These are phyloP conservation scores for Orientallactaga bullata DNA, from an alignment of 2,113 vertebrate genomes.

Conservation along the genomic window DNA sequence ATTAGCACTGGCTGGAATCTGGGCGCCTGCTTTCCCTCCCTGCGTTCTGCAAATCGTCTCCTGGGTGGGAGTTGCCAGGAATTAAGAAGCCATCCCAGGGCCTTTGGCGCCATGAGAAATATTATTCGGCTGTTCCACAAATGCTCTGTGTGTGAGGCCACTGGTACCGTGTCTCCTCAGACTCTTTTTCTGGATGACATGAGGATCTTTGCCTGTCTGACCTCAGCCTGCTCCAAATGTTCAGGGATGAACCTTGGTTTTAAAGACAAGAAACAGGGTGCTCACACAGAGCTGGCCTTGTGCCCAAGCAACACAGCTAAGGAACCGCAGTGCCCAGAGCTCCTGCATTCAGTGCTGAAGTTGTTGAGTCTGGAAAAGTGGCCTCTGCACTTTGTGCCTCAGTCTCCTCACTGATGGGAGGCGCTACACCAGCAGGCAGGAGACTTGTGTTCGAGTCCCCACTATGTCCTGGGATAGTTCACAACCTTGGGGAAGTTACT, in stretches of 20 bases:
- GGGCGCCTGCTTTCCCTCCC: background rate
- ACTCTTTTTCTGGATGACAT: background rate
- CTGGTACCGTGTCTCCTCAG: background rate
- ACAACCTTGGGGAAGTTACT: background rate
- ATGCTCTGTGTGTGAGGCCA: rapidly evolving
- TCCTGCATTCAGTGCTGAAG: no score
- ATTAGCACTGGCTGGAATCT: background rate
- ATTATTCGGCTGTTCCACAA: background rate
- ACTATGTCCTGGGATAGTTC: background rate
- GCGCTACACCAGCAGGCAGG: background rate
- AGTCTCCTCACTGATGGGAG: background rate
- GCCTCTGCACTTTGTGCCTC: background rate
- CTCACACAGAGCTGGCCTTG: background rate
- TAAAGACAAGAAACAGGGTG: background rate
- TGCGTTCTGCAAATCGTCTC: background rate
- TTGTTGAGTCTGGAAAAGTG: background rate
- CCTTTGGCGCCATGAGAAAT: background rate
- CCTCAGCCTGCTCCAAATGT: background rate
- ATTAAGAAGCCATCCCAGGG: background rate
- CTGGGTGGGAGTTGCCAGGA: slow-evolving; percentile 31
- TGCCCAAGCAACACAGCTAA: background rate
- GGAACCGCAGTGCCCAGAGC: rapidly evolving
- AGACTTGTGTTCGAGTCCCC: no score
- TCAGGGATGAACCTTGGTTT: background rate
- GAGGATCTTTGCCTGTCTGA: background rate